A percentile compares a stretch with the other conserved stretches of the same genome.
Conservation (phyloP, 2,113 vertebrate genomes). For the Odontophorus gujanensis region DNA sequence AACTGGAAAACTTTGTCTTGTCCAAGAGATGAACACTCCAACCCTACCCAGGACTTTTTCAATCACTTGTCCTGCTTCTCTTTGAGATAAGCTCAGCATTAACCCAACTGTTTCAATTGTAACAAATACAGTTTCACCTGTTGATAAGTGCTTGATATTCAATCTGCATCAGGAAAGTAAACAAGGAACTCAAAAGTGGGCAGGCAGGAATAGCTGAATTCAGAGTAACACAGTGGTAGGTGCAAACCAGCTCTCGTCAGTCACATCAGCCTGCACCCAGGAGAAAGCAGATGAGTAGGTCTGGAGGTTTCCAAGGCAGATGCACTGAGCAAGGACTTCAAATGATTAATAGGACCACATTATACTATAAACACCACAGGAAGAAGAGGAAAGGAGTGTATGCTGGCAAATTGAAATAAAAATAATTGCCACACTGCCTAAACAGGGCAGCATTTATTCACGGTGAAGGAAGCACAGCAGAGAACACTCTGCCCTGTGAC, state of each 20-base stretch:
- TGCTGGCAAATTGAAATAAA: conserved; percentile 14
- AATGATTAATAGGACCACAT: not conserved
- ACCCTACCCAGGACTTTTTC: not conserved
- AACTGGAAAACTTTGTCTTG: not conserved
- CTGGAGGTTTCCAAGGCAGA: not conserved
- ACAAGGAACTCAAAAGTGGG: not conserved
- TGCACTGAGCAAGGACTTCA: rapidly evolving
- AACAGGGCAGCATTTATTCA: conserved; percentile 22
- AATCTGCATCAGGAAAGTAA: not conserved
- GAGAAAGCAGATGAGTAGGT: not conserved
- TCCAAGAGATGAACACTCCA: not conserved
- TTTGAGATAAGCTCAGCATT: not conserved
- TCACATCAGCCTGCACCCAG: not conserved
- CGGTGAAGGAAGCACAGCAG: not conserved
- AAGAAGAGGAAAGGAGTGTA: not conserved
- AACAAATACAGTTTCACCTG: not conserved
- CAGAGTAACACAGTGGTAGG: rapidly evolving
- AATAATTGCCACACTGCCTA: conserved; percentile 5
- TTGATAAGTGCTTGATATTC: not conserved
- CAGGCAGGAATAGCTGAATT: not conserved
- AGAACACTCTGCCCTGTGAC: conserved; percentile 47
- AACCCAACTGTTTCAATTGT: not conserved
- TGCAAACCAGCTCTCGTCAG: rapidly evolving
- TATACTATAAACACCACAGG: not conserved
- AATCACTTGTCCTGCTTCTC: not conserved